These are phyloP conservation scores for Eupithecia subfuscata DNA, from an alignment of 2,888 invertebrate species.

Conservation along the genomic window DNA sequence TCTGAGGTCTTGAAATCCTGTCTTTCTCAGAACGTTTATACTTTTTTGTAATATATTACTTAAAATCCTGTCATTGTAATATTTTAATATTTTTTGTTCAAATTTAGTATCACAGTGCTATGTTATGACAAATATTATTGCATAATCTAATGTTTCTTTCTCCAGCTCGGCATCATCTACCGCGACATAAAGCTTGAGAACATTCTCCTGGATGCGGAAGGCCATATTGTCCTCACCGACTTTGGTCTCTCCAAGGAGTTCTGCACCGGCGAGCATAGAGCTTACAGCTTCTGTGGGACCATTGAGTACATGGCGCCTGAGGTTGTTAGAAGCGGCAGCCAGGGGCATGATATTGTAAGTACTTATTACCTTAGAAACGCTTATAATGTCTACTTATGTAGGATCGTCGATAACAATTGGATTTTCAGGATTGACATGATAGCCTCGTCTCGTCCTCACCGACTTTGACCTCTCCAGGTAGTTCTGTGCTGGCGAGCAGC, in stretches of 20 bases:
- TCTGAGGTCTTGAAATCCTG: no score
- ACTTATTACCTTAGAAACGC: slow-evolving; percentile 27
- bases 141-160: not conserved
- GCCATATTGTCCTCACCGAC: slow-evolving; percentile 98
- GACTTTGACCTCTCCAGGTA: slow-evolving; percentile 98
- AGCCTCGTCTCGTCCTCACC: no score
- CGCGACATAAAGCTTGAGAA: slow-evolving; percentile 99
- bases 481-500: slow-evolving; percentile 89
- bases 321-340: slow-evolving; percentile 91
- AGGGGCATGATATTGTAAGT: slow-evolving; percentile 98
- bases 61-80: no score
- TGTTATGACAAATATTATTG: no score
- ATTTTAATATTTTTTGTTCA: no score
- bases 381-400: not conserved
- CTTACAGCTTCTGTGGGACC: slow-evolving; percentile 99
- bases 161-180: slow-evolving; percentile 97
- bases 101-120: no score
- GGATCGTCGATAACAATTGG: not conserved
- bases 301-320: slow-evolving; percentile 99
- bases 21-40: no score
- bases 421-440: not conserved
- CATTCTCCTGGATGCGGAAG: slow-evolving; percentile 95
- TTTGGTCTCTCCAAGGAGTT: slow-evolving; percentile 99
- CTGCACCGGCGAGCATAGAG: slow-evolving; percentile 88
- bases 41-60: no score